phyloP scores from a whole-genome alignment of 2,888 invertebrate species.

The Fissipunctia ypsillon region DNA sequence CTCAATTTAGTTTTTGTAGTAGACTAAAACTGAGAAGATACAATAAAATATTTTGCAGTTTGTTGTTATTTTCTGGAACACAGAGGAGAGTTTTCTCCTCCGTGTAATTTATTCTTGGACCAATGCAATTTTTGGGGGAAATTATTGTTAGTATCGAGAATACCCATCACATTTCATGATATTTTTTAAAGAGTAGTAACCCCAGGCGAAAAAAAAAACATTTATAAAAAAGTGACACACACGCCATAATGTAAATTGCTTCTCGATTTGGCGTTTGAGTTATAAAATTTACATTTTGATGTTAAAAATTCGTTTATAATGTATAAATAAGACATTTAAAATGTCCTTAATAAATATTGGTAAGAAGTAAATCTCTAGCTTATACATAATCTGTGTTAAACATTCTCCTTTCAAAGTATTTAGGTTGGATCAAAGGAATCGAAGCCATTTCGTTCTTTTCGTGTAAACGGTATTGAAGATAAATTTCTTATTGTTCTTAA shows the following conservation, averaged over 20 bases:
- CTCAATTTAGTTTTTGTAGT: background rate
- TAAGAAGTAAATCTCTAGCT: conserved; percentile 78
- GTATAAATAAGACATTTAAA: conserved; percentile 84
- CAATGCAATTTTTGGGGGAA: background rate
- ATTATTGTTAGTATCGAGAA: conserved; percentile 29
- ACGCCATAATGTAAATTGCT: conserved; percentile 91
- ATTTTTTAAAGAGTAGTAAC: conserved; percentile 57
- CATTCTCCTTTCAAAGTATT: conserved; percentile 76
- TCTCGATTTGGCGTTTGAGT: conserved; percentile 89
- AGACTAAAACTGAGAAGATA: background rate
- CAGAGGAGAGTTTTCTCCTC: background rate
- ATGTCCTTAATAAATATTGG: conserved; percentile 87
- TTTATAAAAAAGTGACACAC: conserved; percentile 89
- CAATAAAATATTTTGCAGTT: background rate
- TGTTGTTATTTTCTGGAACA: background rate
- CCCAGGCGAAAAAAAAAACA: conserved; percentile 77
- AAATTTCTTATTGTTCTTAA: conserved; percentile 70
- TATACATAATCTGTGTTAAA: conserved; percentile 68
- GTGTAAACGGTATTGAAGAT: conserved; percentile 77
- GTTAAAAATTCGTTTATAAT: conserved; percentile 79
- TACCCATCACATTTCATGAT: background rate
- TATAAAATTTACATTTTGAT: conserved; percentile 85
- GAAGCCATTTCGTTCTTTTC: conserved; percentile 88
- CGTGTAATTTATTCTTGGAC: background rate
- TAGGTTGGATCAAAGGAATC: conserved; percentile 88